Percentiles rank a stretch among this genome's conserved stretches.
phyloP scores from a whole-genome alignment of 2,888 invertebrate species.

The Nomada ferruginata region DNA sequence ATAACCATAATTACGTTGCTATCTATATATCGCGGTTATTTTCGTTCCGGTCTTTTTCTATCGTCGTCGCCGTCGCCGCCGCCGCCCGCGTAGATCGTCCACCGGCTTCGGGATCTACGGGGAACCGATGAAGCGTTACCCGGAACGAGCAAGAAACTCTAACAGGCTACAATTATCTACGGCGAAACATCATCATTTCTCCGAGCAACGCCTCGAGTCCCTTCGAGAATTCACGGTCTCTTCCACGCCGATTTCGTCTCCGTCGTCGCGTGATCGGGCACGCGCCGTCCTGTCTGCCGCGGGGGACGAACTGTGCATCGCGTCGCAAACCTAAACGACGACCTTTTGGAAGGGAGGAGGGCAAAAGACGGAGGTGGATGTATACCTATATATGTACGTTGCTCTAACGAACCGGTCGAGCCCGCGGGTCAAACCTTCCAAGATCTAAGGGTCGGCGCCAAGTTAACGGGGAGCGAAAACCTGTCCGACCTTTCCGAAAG shows the following conservation, averaged over 20 bases:
- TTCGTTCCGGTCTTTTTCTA: constrained; percentile 41
- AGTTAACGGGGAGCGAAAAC: constrained; percentile 60
- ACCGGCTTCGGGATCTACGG: constrained; percentile 6
- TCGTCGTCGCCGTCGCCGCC: too few species aligned
- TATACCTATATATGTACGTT: background rate
- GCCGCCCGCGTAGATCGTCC: background rate
- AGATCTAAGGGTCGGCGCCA: constrained; percentile 53
- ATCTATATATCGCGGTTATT: constrained; percentile 15
- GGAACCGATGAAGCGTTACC: constrained; percentile 49
- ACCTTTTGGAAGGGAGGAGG: background rate
- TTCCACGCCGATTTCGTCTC: constrained; percentile 15
- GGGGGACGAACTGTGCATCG: background rate
- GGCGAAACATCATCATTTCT: constrained; percentile 60
- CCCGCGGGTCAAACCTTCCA: constrained; percentile 55
- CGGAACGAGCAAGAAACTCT: constrained; percentile 45
- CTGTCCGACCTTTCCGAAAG: constrained; percentile 64
- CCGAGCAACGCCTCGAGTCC: constrained; percentile 57
- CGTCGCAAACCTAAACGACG: background rate
- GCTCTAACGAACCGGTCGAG: constrained; percentile 61
- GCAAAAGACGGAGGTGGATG: background rate
- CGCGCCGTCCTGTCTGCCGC: constrained; percentile 38
- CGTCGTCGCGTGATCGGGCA: constrained; percentile 58
- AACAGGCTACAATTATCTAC: constrained; percentile 60
- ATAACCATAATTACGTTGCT: constrained; percentile 34
- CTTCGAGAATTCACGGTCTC: constrained; percentile 13